Conservation (phyloP, 2,888 invertebrate genomes). For the Crossocerus cetratus region DNA sequence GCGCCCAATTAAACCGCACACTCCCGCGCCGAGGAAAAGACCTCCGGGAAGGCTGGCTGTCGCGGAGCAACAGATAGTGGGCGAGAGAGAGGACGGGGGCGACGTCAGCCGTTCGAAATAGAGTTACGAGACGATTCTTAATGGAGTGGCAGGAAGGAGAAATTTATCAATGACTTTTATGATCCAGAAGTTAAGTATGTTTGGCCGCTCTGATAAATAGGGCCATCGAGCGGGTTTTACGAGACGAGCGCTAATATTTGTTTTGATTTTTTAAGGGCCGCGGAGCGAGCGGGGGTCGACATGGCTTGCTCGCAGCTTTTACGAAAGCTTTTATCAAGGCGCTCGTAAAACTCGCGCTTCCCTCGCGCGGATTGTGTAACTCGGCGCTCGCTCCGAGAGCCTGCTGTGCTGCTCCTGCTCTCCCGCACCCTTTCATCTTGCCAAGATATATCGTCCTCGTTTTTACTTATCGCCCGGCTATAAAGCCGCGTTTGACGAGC, state of each 20-base stretch:
- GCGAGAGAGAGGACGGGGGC: background rate
- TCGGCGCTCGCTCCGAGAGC: background rate
- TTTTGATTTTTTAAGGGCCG: slow-evolving; percentile 2
- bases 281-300: too few relatives aligned
- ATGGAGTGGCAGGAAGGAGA: background rate
- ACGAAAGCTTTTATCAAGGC: slow-evolving; percentile 5
- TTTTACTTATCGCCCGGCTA: slow-evolving; percentile 1
- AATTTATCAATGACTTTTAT: slow-evolving; percentile 2
- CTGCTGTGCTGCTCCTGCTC: background rate
- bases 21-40: too few relatives aligned
- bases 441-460: background rate
- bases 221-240: background rate
- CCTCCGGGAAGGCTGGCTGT: too few relatives aligned
- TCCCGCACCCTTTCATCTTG: slow-evolving; percentile 2
- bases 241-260: background rate
- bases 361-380: background rate
- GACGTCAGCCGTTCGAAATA: background rate
- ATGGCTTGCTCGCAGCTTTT: background rate
- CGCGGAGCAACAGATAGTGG: background rate
- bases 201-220: background rate
- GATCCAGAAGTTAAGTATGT: slow-evolving; percentile 1
- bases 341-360: slow-evolving; percentile 3
- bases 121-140: background rate
- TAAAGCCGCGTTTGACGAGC: background rate
- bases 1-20: too few relatives aligned